Percentiles rank a stretch among this genome's conserved stretches.
Evolutionary conservation across 2,888 invertebrate genomes (phyloP).

Genomic region (Lottia scabra): DNA sequence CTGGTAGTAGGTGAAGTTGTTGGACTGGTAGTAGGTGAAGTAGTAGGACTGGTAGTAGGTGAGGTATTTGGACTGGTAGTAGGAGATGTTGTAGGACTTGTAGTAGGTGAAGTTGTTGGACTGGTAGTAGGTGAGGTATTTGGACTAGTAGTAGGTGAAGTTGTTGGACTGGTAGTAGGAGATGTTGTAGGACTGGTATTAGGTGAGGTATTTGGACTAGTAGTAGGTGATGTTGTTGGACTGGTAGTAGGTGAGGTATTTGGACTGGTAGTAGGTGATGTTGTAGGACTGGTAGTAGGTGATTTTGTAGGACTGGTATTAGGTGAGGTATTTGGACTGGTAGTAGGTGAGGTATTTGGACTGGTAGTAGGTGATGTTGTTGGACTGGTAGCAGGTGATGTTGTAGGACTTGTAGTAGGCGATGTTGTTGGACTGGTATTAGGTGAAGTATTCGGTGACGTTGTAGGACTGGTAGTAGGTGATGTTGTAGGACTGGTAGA

Average conservation of each 20-base stretch:
- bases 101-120: not conserved
- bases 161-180: not conserved
- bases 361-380: not conserved
- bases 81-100: not conserved
- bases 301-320: not conserved
- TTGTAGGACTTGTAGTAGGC: constrained; percentile 1
- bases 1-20: not conserved
- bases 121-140: not conserved
- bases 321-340: not conserved
- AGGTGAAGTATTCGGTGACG: no score
- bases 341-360: not conserved
- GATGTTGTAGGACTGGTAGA: not conserved
- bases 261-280: not conserved
- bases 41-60: not conserved
- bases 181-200: not conserved
- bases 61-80: not conserved
- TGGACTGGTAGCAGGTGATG: not conserved
- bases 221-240: not conserved
- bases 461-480: not conserved
- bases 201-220: not conserved
- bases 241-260: not conserved
- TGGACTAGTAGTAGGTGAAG: not conserved
- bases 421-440: not conserved
- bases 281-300: not conserved
- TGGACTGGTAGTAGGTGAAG: not conserved